Conservation (phyloP, 2,888 invertebrate species). For the Plebejus anna region DNA sequence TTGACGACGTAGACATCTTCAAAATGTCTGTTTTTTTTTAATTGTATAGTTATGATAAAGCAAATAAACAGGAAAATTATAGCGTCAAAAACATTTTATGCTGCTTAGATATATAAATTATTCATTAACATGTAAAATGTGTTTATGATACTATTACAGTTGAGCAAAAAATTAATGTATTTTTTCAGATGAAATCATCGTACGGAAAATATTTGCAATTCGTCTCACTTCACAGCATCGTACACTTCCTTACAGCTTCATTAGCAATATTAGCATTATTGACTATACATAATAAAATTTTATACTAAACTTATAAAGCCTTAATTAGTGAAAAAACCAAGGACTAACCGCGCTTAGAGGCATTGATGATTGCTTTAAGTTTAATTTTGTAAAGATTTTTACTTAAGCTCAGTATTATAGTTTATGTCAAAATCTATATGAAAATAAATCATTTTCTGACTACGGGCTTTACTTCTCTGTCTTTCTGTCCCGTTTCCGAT, state of each 20-base stretch:
- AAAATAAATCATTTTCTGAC: too few species aligned
- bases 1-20: too few species aligned
- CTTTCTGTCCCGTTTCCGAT: too few species aligned
- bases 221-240: not conserved
- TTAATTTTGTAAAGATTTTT: too few species aligned
- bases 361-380: too few species aligned
- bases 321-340: not conserved
- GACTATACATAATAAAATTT: not conserved
- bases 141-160: not conserved
- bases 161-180: constrained; percentile 1
- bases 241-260: not conserved
- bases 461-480: too few species aligned
- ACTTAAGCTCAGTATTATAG: too few species aligned
- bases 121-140: not conserved
- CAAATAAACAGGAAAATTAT: not conserved
- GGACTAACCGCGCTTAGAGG: too few species aligned
- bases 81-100: not conserved
- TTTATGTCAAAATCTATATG: too few species aligned
- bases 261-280: not conserved
- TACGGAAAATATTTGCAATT: not conserved
- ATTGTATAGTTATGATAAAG: too few species aligned
- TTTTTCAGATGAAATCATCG: constrained; percentile 8
- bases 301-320: not conserved
- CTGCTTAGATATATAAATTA: constrained; percentile 3
- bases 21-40: too few species aligned